Base-by-base conservation (phyloP, 2,797 vertebrate genomes). In the Anomalospiza imberbis region DNA sequence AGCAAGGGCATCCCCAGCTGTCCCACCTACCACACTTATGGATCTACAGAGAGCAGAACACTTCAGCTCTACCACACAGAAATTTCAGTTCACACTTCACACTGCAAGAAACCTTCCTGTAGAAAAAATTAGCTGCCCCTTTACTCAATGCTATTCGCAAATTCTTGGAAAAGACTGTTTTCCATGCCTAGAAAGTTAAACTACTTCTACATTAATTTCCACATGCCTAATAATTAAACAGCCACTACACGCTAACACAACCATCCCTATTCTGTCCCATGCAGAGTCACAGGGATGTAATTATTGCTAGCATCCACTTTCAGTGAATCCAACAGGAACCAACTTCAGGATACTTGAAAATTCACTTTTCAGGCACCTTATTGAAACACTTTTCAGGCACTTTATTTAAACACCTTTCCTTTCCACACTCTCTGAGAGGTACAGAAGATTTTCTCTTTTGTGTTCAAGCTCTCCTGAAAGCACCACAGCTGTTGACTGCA, bases 21-120 rank as follows among this genome's bases (percentile, higher is more conserved):
- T 38, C 19, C 8, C 6, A 34, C 34, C 34, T 28, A 14, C 9
- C n/a, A 21, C 13, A 25, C 9, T 62, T 1, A 2, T 0, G 5
- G 31, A 79, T 44, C 21, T 6, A 20, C 17, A 93, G 17, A 15
- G 9, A 70, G 29, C 10, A 61, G 21, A 51, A 48, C 6, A 54
- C n/a, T 51, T 62, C 70, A 55, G 20, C 31, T 51, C 21, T 5
- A 7, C 0, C 1, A 74, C 22, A 26, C 1, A 55, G 0, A 60
- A 54, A 62, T 60, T 66, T 57, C 5, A 74, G 38, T 26, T 34
- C 28, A 26, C 42, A 36, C 10, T 36, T 28, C 12, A 4, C 7
- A 13, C 13, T 31, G 34, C 13, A 47, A 31, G 51, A 73, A 72
- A 31, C 8, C 13, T 53, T 36, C 7, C 45, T 53, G 24, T 7